Evolutionary conservation across 2,888 invertebrate species (phyloP), one percentile per base, ranked within the genome.

Genomic region (Pherbina coryleti): DNA sequence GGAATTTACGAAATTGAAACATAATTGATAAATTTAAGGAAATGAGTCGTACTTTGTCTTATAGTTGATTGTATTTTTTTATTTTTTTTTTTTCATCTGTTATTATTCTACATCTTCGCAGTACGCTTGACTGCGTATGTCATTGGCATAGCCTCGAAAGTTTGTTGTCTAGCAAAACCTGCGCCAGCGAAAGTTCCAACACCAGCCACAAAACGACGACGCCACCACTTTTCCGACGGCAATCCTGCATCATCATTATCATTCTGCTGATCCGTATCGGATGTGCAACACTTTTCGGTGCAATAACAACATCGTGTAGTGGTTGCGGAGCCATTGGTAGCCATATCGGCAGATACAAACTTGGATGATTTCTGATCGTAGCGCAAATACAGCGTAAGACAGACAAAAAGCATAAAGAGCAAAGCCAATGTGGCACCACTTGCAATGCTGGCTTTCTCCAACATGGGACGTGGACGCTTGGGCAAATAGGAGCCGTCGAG

Each of bases 401-500:
- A 92, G 78, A 92, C 89, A 81, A 92, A 91, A 78, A 92, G 89
- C 84, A 92, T 92, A 82, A 92, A 90, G 83, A 93, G 90, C 78
- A 92, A 90, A 60, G 92, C 92, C 84, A 92, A 91, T 83, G 93
- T 94, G 82, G 94, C 95, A 83, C 95, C 95, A 85, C 94, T 94
- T 81, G 95, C 95, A 90, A 95, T 95, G 89, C 94, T 94, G 82
- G 95, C 95, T 85, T 94, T 95, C 90, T 95, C 94, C 86, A 95
- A 90, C 93, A 95, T 93, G 83, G 93, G 93, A 86, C 93, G 93
- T 87, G 93, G 93, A 88, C 94, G 92, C 83, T 88, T 88, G 79
- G 90, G 90, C 91, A 96, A 93, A 92, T 97, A 97, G 90, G 97
- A 96, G 90, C 97, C 96, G 91, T 97, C 97, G 91, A 97, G 92